A percentile compares a stretch with the other conserved stretches of the same genome.
These are phyloP conservation scores for Mesoligia furuncula DNA, from an alignment of 2,888 invertebrate species.

Conservation along the genomic window DNA sequence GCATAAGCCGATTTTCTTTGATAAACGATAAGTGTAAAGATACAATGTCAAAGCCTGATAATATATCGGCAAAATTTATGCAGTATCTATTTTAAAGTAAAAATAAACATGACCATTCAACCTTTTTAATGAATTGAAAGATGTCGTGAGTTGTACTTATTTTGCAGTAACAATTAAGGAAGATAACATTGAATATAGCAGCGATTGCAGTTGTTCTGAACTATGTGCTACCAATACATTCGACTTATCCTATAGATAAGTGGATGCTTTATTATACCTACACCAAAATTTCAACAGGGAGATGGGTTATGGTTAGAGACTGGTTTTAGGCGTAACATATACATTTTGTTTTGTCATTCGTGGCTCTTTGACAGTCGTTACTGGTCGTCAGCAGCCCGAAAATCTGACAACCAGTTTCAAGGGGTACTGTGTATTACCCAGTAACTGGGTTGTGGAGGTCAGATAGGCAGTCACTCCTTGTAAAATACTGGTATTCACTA, in stretches of 20 bases:
- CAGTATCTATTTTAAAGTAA: not conserved
- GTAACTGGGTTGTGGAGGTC: no score
- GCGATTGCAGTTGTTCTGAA: no score
- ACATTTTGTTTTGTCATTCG: no score
- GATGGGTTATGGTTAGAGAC: not conserved
- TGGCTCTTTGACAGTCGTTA: no score
- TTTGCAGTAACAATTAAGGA: not conserved
- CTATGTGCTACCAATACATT: not conserved
- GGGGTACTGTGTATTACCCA: no score
- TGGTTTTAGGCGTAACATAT: not conserved
- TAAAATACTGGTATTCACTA: no score
- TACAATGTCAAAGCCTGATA: constrained; percentile 16
- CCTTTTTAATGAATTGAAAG: constrained; percentile 19
- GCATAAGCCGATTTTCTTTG: constrained; percentile 49
- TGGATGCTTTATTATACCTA: not conserved
- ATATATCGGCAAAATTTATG: not conserved
- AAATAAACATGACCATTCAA: constrained; percentile 13
- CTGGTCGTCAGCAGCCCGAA: no score
- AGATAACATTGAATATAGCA: constrained; percentile 20
- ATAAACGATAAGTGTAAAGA: constrained; percentile 29
- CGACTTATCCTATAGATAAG: not conserved
- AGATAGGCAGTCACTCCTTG: no score
- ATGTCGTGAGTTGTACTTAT: not conserved
- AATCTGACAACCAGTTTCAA: no score
- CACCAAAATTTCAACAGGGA: no score